Evolutionary conservation across 2,113 vertebrate species (phyloP).

Genomic region (Leptosomus discolor): DNA sequence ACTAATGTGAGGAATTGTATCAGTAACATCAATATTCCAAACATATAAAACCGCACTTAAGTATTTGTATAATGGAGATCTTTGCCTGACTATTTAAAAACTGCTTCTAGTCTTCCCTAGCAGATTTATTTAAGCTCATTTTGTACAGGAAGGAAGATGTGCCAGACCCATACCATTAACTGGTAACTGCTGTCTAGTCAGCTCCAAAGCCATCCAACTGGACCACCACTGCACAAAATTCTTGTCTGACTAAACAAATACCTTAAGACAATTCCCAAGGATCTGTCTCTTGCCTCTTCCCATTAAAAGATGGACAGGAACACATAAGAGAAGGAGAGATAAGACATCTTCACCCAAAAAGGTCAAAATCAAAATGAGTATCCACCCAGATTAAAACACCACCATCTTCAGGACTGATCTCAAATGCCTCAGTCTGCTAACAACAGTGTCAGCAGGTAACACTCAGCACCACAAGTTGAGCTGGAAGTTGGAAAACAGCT

Average conservation of each 20-base stretch:
- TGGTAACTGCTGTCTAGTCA: slow-evolving; percentile 38
- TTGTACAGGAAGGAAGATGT: slow-evolving; percentile 34
- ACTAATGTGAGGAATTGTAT: not conserved
- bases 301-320: not conserved
- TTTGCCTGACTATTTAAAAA: not conserved
- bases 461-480: not conserved
- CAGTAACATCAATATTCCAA: not conserved
- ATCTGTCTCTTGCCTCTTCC: not conserved
- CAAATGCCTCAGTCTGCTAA: not conserved
- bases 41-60: not conserved
- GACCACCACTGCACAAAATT: slow-evolving; percentile 23
- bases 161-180: slow-evolving; percentile 46
- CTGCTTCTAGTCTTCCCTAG: not conserved
- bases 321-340: not conserved
- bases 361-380: not conserved
- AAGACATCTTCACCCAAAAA: not conserved
- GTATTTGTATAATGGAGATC: not conserved
- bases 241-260: slow-evolving; percentile 45
- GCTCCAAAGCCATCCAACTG: slow-evolving; percentile 50
- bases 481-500: not conserved
- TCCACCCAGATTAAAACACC: not conserved
- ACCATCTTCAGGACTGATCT: not conserved
- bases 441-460: not conserved
- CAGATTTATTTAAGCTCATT: slow-evolving; percentile 45
- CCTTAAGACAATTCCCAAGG: slow-evolving; percentile 39